phyloP scores from a whole-genome alignment of 2,888 invertebrate species.

The Leptogaster cylindrica region DNA sequence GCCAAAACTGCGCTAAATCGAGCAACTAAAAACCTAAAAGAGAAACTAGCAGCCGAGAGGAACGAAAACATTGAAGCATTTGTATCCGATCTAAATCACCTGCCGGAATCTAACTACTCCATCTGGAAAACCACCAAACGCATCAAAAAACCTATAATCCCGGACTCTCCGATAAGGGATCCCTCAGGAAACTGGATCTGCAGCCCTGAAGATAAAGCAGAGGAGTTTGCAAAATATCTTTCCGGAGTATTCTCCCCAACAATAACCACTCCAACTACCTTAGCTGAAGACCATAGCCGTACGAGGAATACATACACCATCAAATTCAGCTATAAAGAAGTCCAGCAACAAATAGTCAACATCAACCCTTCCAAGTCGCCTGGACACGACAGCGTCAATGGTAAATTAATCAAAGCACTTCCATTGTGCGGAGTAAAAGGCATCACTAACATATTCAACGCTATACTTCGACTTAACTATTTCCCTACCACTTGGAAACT shows the following conservation, averaged over 20 bases:
- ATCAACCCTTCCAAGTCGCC: not conserved
- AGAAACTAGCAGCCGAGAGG: not conserved
- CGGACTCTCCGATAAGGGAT: not conserved
- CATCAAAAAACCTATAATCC: slow-evolving; percentile 1
- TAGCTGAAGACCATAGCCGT: too few species aligned
- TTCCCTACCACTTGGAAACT: not conserved
- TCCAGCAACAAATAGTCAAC: not conserved
- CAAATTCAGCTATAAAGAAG: not conserved
- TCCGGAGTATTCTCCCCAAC: not conserved
- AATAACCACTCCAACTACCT: not conserved
- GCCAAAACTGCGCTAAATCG: not conserved
- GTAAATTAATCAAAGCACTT: not conserved
- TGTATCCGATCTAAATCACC: not conserved
- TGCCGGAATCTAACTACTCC: not conserved
- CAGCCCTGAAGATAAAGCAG: not conserved
- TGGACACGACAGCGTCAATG: not conserved
- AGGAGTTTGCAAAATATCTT: not conserved
- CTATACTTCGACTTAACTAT: not conserved
- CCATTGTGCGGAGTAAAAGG: not conserved
- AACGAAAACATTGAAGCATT: not conserved
- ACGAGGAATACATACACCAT: too few species aligned
- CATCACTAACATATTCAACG: not conserved
- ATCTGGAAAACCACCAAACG: slow-evolving; percentile 5
- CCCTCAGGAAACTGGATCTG: not conserved
- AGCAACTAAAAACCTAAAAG: not conserved